phyloP scores from a whole-genome alignment of 2,888 invertebrate species.

The Coremacera marginata region DNA sequence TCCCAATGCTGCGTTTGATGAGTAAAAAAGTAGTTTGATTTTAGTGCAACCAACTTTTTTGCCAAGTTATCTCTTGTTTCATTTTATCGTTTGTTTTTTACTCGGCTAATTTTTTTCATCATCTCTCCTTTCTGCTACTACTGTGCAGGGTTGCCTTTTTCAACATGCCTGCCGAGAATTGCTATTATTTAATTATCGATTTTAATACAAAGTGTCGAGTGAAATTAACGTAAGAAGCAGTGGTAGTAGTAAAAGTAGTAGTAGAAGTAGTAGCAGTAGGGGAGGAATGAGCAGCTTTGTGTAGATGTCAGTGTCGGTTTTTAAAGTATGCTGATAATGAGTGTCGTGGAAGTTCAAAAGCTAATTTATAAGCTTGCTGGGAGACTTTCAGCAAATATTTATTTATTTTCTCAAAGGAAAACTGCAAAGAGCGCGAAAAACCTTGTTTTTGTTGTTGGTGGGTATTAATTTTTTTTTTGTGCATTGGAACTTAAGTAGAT shows the following conservation, averaged over 20 bases:
- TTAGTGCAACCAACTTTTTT: not conserved
- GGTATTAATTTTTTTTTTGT: not conserved
- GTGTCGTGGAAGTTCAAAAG: constrained; percentile 32
- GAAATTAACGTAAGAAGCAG: constrained; percentile 34
- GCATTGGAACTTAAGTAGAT: constrained; percentile 12
- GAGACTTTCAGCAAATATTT: constrained; percentile 18
- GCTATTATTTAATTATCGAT: constrained; percentile 40
- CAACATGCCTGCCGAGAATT: not conserved
- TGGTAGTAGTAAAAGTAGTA: not conserved
- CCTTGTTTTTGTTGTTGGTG: not conserved
- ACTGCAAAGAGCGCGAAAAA: not conserved
- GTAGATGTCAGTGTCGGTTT: not conserved
- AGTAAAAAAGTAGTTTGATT: not conserved
- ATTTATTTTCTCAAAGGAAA: constrained; percentile 9
- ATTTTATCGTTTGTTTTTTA: not conserved
- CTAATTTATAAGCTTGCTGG: constrained; percentile 23
- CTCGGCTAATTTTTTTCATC: too few species aligned
- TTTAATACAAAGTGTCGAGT: constrained; percentile 34
- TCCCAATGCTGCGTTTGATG: not conserved
- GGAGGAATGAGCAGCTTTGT: not conserved
- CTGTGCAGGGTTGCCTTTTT: not conserved
- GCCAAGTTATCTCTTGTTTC: not conserved
- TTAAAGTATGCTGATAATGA: constrained; percentile 20
- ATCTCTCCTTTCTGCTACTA: not conserved
- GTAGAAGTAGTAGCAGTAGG: not conserved